Percentiles rank a stretch among this genome's conserved stretches.
These are phyloP conservation scores for Lacerta bilineata DNA, from an alignment of 2,797 vertebrate genomes.

Conservation along the genomic window DNA sequence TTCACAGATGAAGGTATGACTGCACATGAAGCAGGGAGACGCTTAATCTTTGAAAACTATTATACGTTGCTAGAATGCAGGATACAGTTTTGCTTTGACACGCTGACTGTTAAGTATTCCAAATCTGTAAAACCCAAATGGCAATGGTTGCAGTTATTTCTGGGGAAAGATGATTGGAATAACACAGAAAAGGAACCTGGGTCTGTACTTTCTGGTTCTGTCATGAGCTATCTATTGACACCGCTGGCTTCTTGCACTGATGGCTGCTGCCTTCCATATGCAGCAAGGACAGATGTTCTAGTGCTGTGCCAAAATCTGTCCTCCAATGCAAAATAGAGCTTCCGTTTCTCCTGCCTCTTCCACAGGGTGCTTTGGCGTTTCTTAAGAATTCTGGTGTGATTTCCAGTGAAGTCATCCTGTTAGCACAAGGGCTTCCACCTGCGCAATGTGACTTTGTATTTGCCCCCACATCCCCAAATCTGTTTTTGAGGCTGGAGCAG, in stretches of 20 bases:
- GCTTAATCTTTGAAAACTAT: conserved; percentile 73
- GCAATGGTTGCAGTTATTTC: conserved; percentile 44
- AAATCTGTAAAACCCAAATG: conserved; percentile 57
- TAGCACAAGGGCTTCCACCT: no score
- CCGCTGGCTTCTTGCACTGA: conserved; percentile 56
- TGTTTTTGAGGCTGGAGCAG: no score
- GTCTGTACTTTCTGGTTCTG: conserved; percentile 56
- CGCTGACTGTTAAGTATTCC: conserved; percentile 65
- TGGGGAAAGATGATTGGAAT: neutral
- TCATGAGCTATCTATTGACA: conserved; percentile 64
- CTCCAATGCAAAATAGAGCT: no score
- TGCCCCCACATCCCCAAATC: no score
- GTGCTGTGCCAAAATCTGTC: no score
- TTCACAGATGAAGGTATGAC: conserved; percentile 64
- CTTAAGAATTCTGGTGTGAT: no score
- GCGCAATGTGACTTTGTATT: no score
- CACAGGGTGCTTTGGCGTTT: no score
- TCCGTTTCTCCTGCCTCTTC: no score
- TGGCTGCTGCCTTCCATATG: conserved; percentile 57
- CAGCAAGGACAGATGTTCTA: conserved; percentile 41
- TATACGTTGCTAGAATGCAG: conserved; percentile 56
- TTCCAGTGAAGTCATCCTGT: no score
- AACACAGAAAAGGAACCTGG: conserved; percentile 58
- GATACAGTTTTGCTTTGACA: conserved; percentile 66
- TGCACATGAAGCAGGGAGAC: conserved; percentile 66